Percentiles rank a stretch among this genome's conserved stretches.
These are phyloP conservation scores for Garrulus glandarius DNA, from an alignment of 2,797 vertebrate species.

Conservation along the genomic window DNA sequence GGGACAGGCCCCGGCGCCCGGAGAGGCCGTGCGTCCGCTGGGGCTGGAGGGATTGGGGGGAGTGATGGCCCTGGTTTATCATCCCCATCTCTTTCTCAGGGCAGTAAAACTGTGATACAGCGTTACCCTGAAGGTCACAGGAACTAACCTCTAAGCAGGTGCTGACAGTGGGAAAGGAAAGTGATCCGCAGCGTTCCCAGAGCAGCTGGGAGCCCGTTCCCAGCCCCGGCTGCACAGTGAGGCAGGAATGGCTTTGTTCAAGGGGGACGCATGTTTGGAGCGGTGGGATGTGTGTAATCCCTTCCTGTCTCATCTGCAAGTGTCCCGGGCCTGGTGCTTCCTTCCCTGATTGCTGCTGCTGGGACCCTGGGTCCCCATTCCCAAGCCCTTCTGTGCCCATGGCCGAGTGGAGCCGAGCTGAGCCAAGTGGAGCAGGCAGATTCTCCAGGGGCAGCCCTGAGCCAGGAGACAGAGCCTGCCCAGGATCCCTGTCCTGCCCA, in stretches of 20 bases:
- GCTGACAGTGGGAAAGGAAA: slow-evolving; percentile 63
- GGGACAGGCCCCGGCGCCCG: not conserved
- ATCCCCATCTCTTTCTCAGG: slow-evolving; percentile 20
- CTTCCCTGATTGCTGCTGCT: not conserved
- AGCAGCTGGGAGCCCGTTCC: slow-evolving; percentile 30
- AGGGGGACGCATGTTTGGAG: not conserved
- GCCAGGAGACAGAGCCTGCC: not conserved
- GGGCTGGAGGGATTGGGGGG: not conserved
- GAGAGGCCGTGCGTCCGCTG: not conserved
- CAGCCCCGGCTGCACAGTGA: not conserved
- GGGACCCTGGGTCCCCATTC: not conserved
- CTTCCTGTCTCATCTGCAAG: slow-evolving; percentile 40
- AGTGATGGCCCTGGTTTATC: not conserved
- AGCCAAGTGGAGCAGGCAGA: not conserved
- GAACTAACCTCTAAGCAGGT: slow-evolving; percentile 59
- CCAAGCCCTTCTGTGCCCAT: not conserved
- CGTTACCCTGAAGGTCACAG: not conserved
- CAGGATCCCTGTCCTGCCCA: not conserved
- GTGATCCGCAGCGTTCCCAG: not conserved
- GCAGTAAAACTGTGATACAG: not conserved
- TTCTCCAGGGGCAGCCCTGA: not conserved
- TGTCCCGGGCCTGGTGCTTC: not conserved
- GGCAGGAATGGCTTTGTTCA: not conserved
- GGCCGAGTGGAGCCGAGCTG: fast-evolving
- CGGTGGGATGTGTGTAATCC: slow-evolving; percentile 45